A percentile compares a stretch with the other conserved stretches of the same genome.
These are phyloP conservation scores for Clarias pachynema DNA, from an alignment of 2,797 vertebrate species.

Conservation along the genomic window DNA sequence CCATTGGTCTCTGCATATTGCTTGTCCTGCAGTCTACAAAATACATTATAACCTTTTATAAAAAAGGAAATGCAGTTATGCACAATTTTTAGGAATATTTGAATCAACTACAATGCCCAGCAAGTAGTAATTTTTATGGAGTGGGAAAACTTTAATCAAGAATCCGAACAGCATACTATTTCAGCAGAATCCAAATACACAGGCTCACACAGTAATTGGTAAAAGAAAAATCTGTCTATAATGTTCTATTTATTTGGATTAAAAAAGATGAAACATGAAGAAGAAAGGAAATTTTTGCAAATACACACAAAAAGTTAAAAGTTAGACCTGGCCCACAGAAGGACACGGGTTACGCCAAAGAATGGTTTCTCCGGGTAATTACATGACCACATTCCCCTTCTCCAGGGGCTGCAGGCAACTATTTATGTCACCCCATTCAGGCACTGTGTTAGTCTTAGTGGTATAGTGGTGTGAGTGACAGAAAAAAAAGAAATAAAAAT, in stretches of 20 bases:
- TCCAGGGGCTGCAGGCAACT: conserved; percentile 43
- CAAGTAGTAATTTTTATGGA: not conserved
- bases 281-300: conserved; percentile 10
- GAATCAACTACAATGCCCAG: conserved; percentile 7
- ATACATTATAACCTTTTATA: conserved; percentile 31
- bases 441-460: conserved; percentile 54
- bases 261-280: not conserved
- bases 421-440: conserved; percentile 52
- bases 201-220: conserved; percentile 23
- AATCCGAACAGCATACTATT: conserved; percentile 13
- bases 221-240: conserved; percentile 27
- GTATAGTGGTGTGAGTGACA: conserved; percentile 19
- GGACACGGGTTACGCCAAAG: conserved; percentile 40
- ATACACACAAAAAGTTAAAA: conserved; percentile 15
- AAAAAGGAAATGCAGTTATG: conserved; percentile 1
- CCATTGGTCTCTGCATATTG: conserved; percentile 56
- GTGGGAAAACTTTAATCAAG: conserved; percentile 1
- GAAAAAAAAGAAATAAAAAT: not conserved
- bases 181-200: not conserved
- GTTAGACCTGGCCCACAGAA: conserved; percentile 1
- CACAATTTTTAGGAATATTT: conserved; percentile 24
- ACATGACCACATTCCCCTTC: conserved; percentile 33
- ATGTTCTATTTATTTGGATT: conserved; percentile 1
- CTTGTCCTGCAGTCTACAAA: conserved; percentile 32
- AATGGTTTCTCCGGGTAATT: conserved; percentile 42